These are phyloP conservation scores for Tichodroma muraria DNA, from an alignment of 2,113 vertebrate species.

Conservation along the genomic window DNA sequence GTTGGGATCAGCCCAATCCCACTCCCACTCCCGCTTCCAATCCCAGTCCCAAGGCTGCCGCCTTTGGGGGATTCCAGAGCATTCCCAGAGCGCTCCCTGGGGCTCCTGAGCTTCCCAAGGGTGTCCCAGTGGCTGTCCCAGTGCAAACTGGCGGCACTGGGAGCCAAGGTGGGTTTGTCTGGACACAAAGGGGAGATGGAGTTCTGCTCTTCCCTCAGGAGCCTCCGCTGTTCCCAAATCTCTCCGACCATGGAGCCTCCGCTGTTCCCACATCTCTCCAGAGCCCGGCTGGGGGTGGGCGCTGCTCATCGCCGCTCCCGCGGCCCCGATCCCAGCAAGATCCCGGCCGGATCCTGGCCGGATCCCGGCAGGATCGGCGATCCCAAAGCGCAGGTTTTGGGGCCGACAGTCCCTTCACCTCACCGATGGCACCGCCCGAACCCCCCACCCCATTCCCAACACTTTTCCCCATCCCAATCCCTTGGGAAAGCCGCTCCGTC, in stretches of 20 bases:
- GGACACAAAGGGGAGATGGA: not conserved
- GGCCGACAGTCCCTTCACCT: accelerated
- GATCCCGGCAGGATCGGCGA: accelerated
- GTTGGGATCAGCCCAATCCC: accelerated
- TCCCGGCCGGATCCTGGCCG: accelerated
- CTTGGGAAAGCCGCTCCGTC: not conserved
- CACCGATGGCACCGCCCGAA: accelerated
- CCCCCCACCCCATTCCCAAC: not conserved
- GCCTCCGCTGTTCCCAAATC: not conserved
- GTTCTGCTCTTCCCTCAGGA: not conserved
- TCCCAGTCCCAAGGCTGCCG: not conserved
- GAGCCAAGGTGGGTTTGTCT: accelerated
- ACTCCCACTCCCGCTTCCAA: accelerated
- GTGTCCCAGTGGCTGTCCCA: not conserved
- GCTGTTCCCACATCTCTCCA: too few species aligned
- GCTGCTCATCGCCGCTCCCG: not conserved
- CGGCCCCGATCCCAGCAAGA: accelerated
- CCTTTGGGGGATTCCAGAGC: too few species aligned
- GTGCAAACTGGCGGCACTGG: not conserved
- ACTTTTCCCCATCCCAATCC: not conserved
- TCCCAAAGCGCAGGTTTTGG: accelerated
- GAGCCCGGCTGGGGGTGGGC: accelerated
- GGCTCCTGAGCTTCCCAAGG: not conserved
- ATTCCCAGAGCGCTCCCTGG: accelerated
- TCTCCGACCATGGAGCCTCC: too few species aligned